These are phyloP conservation scores for Paragorgia papillata DNA, from an alignment of 92 coral and sea anemone genomes.

Conservation along the genomic window DNA sequence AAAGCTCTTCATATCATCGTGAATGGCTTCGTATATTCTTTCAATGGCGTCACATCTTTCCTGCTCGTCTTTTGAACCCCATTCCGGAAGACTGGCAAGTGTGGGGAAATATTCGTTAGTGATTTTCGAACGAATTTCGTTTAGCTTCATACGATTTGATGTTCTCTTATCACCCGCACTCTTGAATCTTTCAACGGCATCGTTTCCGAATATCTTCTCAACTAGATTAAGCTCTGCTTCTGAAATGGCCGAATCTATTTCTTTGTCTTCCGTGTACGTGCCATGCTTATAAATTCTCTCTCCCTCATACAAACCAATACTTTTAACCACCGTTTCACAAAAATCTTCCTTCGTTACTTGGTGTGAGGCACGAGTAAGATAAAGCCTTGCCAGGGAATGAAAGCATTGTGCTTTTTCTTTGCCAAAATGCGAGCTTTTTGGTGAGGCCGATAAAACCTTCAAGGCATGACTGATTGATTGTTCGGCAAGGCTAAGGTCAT, in stretches of 20 bases:
- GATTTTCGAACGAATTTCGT: conserved; percentile 26
- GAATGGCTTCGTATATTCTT: conserved; percentile 3
- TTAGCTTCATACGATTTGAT: background rate
- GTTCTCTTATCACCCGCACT: background rate
- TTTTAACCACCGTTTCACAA: conserved; percentile 40
- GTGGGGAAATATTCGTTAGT: conserved; percentile 26
- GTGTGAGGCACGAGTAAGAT: conserved; percentile 8
- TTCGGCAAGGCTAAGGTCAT: background rate
- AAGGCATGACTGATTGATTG: conserved; percentile 23
- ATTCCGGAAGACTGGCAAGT: conserved; percentile 22
- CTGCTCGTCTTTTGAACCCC: conserved; percentile 13
- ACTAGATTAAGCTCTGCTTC: conserved; percentile 21
- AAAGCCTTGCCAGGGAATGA: conserved; percentile 17
- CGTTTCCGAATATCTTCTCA: conserved; percentile 1
- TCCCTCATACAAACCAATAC: conserved; percentile 22
- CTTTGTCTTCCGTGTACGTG: conserved; percentile 8
- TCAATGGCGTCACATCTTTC: conserved; percentile 20
- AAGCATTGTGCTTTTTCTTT: conserved; percentile 32
- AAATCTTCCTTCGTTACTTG: background rate
- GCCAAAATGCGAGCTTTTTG: background rate
- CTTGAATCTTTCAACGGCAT: conserved; percentile 2
- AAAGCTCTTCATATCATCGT: conserved; percentile 8
- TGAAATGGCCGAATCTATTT: conserved; percentile 19
- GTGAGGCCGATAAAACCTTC: conserved; percentile 11
- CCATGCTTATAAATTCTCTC: conserved; percentile 31